Conservation (phyloP, 2,888 invertebrate species). For the Rhyacophila evoluta region DNA sequence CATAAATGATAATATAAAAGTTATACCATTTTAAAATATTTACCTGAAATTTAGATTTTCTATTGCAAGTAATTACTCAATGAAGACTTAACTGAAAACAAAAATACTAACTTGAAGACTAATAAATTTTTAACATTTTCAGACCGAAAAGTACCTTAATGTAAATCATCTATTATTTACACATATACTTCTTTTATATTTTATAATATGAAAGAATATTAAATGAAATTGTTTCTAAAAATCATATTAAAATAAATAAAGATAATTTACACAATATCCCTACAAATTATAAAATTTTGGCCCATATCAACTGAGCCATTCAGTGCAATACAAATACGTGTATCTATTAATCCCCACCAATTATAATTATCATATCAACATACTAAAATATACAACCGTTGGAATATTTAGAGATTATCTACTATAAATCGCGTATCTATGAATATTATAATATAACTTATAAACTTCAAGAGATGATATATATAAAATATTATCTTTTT, state of each 20-base stretch:
- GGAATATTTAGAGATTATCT: not conserved
- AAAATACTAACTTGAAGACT: not conserved
- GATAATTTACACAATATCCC: not conserved
- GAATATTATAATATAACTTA: not conserved
- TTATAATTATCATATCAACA: not conserved
- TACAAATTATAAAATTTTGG: not conserved
- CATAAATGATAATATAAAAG: slow-evolving; percentile 1
- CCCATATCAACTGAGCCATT: not conserved
- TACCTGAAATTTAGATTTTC: not conserved
- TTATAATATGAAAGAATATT: not conserved
- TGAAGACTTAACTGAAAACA: not conserved
- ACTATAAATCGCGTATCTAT: not conserved
- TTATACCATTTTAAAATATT: not conserved
- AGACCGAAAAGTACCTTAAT: not conserved
- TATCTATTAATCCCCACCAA: not conserved
- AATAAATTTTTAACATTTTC: not conserved
- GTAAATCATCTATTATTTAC: not conserved
- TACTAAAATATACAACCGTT: not conserved
- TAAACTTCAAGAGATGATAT: not conserved
- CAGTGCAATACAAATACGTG: not conserved
- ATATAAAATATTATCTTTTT: not conserved
- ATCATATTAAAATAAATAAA: not conserved
- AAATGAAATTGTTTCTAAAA: not conserved
- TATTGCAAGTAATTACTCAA: not conserved
- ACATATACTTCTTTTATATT: not conserved